A percentile compares a stretch with the other conserved stretches of the same genome.
These are phyloP conservation scores for Copsychus sechellarum DNA, from an alignment of 2,113 vertebrate species.

Conservation along the genomic window DNA sequence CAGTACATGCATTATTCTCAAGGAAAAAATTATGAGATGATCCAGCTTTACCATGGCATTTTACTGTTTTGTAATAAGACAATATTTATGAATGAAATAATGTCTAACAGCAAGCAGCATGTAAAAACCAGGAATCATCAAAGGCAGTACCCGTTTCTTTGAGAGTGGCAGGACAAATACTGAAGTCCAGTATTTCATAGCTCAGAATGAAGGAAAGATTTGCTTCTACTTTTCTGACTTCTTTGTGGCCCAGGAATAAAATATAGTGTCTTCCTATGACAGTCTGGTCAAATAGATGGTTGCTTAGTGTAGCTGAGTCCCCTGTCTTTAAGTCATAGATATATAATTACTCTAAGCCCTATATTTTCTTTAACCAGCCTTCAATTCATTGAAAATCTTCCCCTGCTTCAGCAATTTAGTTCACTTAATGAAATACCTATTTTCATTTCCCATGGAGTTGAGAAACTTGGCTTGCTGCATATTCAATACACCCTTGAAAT, in stretches of 20 bases:
- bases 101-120: neutral
- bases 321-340: neutral
- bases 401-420: neutral
- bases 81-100: neutral
- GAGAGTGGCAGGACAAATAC: neutral
- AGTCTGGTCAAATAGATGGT: neutral
- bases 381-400: neutral
- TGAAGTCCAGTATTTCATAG: neutral
- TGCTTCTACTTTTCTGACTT: neutral
- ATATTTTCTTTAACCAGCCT: neutral
- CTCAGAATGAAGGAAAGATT: neutral
- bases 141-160: neutral
- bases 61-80: neutral
- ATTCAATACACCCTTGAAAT: neutral
- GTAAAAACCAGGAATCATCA: neutral
- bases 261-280: neutral
- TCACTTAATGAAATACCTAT: conserved; percentile 1
- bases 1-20: neutral
- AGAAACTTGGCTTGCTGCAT: neutral
- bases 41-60: neutral
- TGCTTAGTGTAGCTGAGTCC: neutral
- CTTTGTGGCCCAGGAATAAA: neutral
- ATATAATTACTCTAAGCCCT: neutral
- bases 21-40: neutral
- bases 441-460: neutral